These are phyloP conservation scores for Mycetomoellerius zeteki DNA, from an alignment of 1,140 invertebrate genomes.

Conservation along the genomic window DNA sequence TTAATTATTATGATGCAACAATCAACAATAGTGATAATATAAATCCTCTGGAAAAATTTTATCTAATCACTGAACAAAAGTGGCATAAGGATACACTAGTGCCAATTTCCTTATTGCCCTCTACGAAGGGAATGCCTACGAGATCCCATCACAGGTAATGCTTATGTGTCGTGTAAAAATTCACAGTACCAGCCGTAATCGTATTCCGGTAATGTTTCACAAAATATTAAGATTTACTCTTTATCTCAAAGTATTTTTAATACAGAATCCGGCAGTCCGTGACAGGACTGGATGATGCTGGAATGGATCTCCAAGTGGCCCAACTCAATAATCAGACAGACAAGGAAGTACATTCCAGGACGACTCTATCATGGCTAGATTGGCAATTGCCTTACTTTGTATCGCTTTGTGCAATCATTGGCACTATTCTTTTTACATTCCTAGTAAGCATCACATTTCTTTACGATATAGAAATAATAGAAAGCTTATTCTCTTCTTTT, in stretches of 20 bases:
- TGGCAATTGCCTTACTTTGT: constrained; percentile 85
- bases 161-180: background rate
- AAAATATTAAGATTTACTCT: constrained; percentile 22
- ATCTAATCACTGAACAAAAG: constrained; percentile 81
- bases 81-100: constrained; percentile 80
- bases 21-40: constrained; percentile 77
- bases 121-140: constrained; percentile 85
- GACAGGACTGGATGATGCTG: constrained; percentile 86
- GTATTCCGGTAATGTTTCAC: background rate
- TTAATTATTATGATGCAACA: constrained; percentile 72
- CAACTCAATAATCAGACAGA: constrained; percentile 82
- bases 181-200: background rate
- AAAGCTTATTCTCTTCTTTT: background rate
- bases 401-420: constrained; percentile 84
- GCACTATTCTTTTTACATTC: constrained; percentile 86
- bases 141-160: constrained; percentile 84
- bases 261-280: constrained; percentile 85
- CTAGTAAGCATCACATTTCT: constrained; percentile 79
- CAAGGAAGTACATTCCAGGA: constrained; percentile 83
- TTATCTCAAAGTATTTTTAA: constrained; percentile 40
- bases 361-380: constrained; percentile 84
- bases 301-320: constrained; percentile 85
- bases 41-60: constrained; percentile 77
- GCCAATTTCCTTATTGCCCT: constrained; percentile 81
- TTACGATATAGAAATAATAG: background rate